Conservation (phyloP, 2,888 invertebrate genomes). For the Drosophila mercatorum region DNA sequence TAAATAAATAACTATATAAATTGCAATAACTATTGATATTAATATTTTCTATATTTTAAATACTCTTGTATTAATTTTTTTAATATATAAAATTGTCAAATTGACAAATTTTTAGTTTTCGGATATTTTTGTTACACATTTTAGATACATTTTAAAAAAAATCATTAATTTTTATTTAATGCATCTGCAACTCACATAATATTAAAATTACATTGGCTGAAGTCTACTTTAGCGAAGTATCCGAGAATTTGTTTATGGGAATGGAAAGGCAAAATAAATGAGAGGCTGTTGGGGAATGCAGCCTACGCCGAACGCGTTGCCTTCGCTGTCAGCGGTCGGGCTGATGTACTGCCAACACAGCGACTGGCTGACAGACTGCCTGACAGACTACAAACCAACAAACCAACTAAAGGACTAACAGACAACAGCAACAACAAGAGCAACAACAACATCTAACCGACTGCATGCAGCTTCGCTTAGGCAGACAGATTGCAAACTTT, state of each 20-base stretch:
- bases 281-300: slow-evolving; percentile 21
- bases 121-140: too few relatives aligned
- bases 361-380: slow-evolving; percentile 23
- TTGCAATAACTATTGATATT: too few relatives aligned
- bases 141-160: too few relatives aligned
- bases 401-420: slow-evolving; percentile 24
- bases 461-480: slow-evolving; percentile 49
- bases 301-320: slow-evolving; percentile 19
- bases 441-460: slow-evolving; percentile 16
- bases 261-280: background rate
- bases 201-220: too few relatives aligned
- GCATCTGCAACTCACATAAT: too few relatives aligned
- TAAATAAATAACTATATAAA: too few relatives aligned
- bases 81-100: too few relatives aligned
- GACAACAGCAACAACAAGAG: slow-evolving; percentile 5
- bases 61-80: too few relatives aligned
- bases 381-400: slow-evolving; percentile 18
- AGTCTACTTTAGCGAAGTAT: background rate
- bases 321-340: slow-evolving; percentile 42
- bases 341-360: slow-evolving; percentile 57
- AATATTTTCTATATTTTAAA: too few relatives aligned
- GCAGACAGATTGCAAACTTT: slow-evolving; percentile 40
- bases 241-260: slow-evolving; percentile 14
- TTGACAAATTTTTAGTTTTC: too few relatives aligned
- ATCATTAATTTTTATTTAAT: too few relatives aligned